Base-by-base conservation (phyloP, 2,797 vertebrate genomes). In the Thalassophryne amazonica region DNA sequence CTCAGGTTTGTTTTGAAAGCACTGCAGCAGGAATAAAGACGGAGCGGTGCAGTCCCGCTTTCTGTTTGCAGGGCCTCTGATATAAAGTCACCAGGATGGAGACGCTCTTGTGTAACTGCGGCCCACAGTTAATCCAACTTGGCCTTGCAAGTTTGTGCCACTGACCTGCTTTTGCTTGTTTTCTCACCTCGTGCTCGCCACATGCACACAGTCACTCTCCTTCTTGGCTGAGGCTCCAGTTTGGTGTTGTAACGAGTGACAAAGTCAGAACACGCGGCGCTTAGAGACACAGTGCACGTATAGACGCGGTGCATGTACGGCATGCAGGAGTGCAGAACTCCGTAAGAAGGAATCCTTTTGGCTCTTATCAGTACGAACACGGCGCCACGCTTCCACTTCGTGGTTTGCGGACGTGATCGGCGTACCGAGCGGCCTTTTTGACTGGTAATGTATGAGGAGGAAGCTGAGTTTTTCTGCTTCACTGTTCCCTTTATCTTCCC, bases 1-100 rank as follows among this genome's bases (percentile, higher is more conserved):
- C 80, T 84, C 77, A 78, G 80, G 83, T 87, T 83, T 82, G 75
- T 85, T 86, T 76, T 81, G 68, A 81, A 86, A 74, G 82, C 49
- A 3, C 19, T 11, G 61, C 68, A 4, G 28, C 29, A 45, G 66
- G 69, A 80, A 70, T 72, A 72, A 76, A 69, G 67, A 60, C 35
- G 36, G 46, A 56, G 28, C 15, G 66, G 69, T 75, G 60, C 53
- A 1, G 15, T 30, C 45, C 51, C 66, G 13, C 68, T 78, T 71
- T 61, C 72, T 51, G 54, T 57, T 42, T 52, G 17, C 43, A 13
- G 10, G 16, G 7, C 6, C 56, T 14, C 9, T 5, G 25, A 10
- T 28, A 14, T 10, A 16, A 35, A 69, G 59, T 41, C 58, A 8
- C 19, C 8, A 6, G 37, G 22, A 42, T 7, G 34, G n/a, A 29